A percentile compares a stretch with the other conserved stretches of the same genome.
Evolutionary conservation across 37 sponge, comb jelly and placozoan genomes (phyloP).

Genomic region (Cladorhizidae sp.): DNA sequence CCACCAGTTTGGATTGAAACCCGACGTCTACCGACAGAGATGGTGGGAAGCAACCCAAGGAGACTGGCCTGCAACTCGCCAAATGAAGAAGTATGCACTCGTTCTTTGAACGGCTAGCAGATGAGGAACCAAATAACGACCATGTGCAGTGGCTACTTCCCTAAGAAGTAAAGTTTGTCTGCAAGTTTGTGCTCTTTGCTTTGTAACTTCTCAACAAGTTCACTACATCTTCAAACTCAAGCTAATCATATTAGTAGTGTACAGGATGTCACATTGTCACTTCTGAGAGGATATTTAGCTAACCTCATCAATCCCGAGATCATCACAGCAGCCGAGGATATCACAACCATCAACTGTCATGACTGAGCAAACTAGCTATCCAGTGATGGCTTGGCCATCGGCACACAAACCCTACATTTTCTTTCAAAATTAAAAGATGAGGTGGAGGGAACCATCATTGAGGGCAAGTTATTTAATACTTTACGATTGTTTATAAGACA

Average conservation of each 20-base stretch:
- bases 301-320: conserved; percentile 18
- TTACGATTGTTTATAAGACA: conserved; percentile 35
- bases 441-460: conserved; percentile 8
- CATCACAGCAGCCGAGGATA: neutral
- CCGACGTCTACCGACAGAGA: too few species aligned
- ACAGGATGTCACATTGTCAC: neutral
- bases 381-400: conserved; percentile 20
- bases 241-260: conserved; percentile 12
- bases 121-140: neutral
- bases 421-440: conserved; percentile 28
- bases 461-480: conserved; percentile 9
- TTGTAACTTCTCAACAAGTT: conserved; percentile 12
- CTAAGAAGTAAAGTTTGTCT: conserved; percentile 19
- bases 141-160: conserved; percentile 3
- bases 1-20: too few species aligned
- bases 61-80: too few species aligned
- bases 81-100: too few species aligned
- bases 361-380: conserved; percentile 4
- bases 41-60: too few species aligned
- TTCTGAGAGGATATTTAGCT: neutral
- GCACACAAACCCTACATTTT: conserved; percentile 15
- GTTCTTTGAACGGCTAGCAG: neutral
- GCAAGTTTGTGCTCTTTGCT: conserved; percentile 33
- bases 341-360: conserved; percentile 5
- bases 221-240: conserved; percentile 4